phyloP scores from a whole-genome alignment of 2,888 invertebrate genomes.

The Melipona bicolor region DNA sequence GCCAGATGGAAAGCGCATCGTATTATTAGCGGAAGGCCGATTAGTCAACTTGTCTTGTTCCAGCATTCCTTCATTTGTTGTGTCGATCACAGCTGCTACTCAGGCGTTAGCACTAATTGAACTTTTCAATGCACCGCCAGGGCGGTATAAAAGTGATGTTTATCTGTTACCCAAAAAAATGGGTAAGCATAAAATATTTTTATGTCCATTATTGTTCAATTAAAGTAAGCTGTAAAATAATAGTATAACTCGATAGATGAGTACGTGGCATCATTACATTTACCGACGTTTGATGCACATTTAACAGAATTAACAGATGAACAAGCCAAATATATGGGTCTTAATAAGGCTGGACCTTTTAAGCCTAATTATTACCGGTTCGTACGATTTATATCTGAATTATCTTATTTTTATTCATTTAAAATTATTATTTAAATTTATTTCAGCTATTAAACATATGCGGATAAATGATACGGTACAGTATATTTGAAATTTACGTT shows the following conservation, averaged over 20 bases:
- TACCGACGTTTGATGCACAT: slow-evolving; percentile 98
- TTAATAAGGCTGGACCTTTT: slow-evolving; percentile 99
- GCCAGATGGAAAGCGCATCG: slow-evolving; percentile 98
- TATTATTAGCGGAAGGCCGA: slow-evolving; percentile 96
- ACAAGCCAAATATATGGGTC: slow-evolving; percentile 98
- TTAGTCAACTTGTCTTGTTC: slow-evolving; percentile 98
- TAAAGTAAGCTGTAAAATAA: background rate
- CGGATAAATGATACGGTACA: slow-evolving; percentile 42
- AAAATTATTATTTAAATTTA: slow-evolving; percentile 32
- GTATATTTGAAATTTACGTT: slow-evolving; percentile 55
- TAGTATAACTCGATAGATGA: slow-evolving; percentile 88
- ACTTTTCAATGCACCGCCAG: slow-evolving; percentile 97
- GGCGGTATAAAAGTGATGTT: slow-evolving; percentile 98
- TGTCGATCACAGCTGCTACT: slow-evolving; percentile 98
- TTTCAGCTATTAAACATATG: slow-evolving; percentile 69
- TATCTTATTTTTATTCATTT: background rate
- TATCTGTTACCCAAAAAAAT: slow-evolving; percentile 99
- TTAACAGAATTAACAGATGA: slow-evolving; percentile 98
- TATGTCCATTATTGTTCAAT: background rate
- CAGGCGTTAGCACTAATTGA: slow-evolving; percentile 98
- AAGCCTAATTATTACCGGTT: slow-evolving; percentile 99
- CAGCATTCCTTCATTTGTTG: slow-evolving; percentile 98
- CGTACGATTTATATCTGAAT: slow-evolving; percentile 38
- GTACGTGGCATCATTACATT: slow-evolving; percentile 98
- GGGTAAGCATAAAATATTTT: slow-evolving; percentile 86